phyloP scores from a whole-genome alignment of 2,888 invertebrate genomes.

The Nineta flava region DNA sequence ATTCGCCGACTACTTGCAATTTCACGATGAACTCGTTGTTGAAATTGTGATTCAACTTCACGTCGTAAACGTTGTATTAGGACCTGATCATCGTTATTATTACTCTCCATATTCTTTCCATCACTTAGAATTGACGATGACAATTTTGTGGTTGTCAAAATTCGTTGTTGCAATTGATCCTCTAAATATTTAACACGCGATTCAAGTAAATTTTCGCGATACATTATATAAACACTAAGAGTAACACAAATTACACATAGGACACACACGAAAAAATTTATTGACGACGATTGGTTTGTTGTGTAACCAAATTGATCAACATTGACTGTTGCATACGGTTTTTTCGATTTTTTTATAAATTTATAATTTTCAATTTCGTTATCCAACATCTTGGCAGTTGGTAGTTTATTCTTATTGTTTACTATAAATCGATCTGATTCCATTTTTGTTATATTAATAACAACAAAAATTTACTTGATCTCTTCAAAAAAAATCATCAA shows the following conservation, averaged over 20 bases:
- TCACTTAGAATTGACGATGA: background rate
- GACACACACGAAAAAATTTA: constrained; percentile 40
- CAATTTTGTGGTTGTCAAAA: constrained; percentile 13
- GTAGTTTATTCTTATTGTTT: no score
- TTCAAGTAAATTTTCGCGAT: constrained; percentile 38
- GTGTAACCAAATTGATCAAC: background rate
- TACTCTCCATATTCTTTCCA: background rate
- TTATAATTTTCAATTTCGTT: no score
- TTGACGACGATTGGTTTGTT: constrained; percentile 1
- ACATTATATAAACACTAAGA: constrained; percentile 41
- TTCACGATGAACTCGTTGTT: constrained; percentile 26
- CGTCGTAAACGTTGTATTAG: constrained; percentile 37
- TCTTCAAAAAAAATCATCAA: no score
- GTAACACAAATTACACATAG: constrained; percentile 45
- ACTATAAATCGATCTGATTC: no score
- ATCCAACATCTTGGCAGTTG: no score
- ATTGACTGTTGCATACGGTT: background rate
- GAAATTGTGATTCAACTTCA: constrained; percentile 31
- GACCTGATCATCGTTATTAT: constrained; percentile 27
- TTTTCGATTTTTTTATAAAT: background rate
- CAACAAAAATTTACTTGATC: no score
- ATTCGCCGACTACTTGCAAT: constrained; percentile 17
- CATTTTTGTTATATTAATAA: no score
- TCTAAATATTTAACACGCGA: constrained; percentile 35
- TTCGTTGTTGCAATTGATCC: constrained; percentile 35